Base-by-base conservation (phyloP, 2,113 vertebrate genomes). In the Bambusicola thoracicus region DNA sequence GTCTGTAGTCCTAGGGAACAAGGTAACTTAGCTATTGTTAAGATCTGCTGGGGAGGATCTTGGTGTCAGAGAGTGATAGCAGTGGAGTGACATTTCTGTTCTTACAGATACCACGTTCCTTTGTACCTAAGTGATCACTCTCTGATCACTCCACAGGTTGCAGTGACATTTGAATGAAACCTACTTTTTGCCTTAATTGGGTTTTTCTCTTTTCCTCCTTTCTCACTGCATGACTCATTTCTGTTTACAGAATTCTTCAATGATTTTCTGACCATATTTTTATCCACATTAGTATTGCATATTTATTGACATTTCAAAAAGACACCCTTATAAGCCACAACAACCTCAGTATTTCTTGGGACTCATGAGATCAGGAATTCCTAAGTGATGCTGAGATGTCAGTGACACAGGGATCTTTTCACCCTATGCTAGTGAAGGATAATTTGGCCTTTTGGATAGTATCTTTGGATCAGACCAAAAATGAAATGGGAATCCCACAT, bases 331-430 rank as follows among this genome's bases (percentile, higher is more conserved):
- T 18, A 41, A 75, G 12, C 10, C 43, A 49, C 16, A 90, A 38
- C 2, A 36, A 8, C 12, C 62, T 81, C 9, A 8, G 56, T 1
- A 4, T 78, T 84, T 81, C 38, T 30, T 74, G 66, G 18, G 40
- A 34, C 17, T 61, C 38, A 43, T 0, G 1, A 0, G 0, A 43
- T 27, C 14, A 63, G 29, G 18, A 80, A 66, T 48, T 80, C 36
- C 18, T 62, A 48, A 66, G 22, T 61, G 8, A 83, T 7, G 56
- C 4, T 38, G 25, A 72, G 8, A 85, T 1, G 18, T 53, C 27
- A 27, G 20, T 8, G 21, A 87, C 24, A 46, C 1, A 32, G 3
- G 9, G 2, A 3, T 49, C 18, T 72, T 36, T 48, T 38, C 10
- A 40, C 6, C 14, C 62, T 62, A 55, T 30, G 16, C 43, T 81